Conservation (phyloP, 2,797 vertebrate genomes). For the Fratercula arctica region DNA sequence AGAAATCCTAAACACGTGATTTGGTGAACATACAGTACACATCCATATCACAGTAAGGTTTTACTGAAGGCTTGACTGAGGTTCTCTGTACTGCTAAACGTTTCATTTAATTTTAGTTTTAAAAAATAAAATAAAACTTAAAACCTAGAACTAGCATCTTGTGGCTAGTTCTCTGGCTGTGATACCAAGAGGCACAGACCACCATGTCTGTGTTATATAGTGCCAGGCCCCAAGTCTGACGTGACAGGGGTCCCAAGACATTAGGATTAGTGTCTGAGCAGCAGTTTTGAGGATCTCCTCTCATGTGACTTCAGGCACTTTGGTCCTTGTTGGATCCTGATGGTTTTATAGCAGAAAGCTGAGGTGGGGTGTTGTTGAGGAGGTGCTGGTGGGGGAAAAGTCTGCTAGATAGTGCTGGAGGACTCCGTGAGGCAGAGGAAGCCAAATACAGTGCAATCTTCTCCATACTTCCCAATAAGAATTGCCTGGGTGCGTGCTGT, state of each 20-base stretch:
- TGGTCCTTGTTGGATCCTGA: background rate
- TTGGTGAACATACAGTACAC: background rate
- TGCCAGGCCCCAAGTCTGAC: too few species aligned
- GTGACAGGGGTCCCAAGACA: background rate
- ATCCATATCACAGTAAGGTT: background rate
- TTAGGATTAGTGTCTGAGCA: background rate
- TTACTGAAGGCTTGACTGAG: background rate
- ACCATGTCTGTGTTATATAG: background rate
- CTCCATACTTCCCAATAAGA: background rate
- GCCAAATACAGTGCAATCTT: background rate
- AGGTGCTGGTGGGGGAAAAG: background rate
- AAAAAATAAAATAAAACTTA: background rate
- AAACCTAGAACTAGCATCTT: background rate
- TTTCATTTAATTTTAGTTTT: too few species aligned
- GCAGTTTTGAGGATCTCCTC: background rate
- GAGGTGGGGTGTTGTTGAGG: background rate
- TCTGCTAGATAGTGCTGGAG: background rate
- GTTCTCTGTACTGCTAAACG: background rate
- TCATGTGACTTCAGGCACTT: background rate
- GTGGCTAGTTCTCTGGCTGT: background rate
- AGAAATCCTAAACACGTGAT: background rate
- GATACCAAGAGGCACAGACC: background rate
- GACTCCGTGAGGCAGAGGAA: background rate
- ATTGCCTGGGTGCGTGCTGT: background rate
- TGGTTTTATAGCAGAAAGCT: background rate